Conservation (phyloP, 2,888 invertebrate species). For the Heteropelma amictum region DNA sequence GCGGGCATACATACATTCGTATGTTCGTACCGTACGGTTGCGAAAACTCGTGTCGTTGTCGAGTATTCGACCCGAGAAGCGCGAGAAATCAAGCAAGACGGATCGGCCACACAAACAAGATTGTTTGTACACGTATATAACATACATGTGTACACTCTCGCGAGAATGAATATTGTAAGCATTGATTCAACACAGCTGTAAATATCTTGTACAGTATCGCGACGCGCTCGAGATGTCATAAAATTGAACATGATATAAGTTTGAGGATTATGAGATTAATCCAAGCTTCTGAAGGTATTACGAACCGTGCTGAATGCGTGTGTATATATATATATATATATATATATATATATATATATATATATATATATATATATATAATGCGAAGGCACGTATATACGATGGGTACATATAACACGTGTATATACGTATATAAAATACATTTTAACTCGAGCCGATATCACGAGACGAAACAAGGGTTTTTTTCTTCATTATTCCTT, state of each 20-base stretch:
- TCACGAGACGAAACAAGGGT: constrained; percentile 43
- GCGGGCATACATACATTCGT: neutral
- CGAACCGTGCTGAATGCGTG: constrained; percentile 26
- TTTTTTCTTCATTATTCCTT: constrained; percentile 11
- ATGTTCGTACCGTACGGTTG: constrained; percentile 3
- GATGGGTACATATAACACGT: neutral
- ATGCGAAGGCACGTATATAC: neutral
- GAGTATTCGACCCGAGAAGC: constrained; percentile 11
- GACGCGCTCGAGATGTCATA: constrained; percentile 49
- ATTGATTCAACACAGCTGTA: constrained; percentile 55
- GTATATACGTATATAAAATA: neutral
- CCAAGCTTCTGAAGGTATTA: constrained; percentile 43
- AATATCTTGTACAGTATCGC: constrained; percentile 49
- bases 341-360: constrained; percentile 1
- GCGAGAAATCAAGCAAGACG: constrained; percentile 39
- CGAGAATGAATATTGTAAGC: constrained; percentile 48
- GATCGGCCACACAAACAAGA: constrained; percentile 29
- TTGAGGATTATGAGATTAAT: constrained; percentile 55
- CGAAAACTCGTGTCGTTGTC: constrained; percentile 36
- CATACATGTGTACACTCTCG: neutral
- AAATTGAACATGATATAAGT: constrained; percentile 54
- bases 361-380: neutral
- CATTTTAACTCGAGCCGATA: constrained; percentile 37
- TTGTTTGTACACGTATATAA: constrained; percentile 3
- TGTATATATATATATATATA: neutral